Evolutionary conservation across 2,797 vertebrate genomes (phyloP).

Genomic region (Hyperoplus immaculatus): DNA sequence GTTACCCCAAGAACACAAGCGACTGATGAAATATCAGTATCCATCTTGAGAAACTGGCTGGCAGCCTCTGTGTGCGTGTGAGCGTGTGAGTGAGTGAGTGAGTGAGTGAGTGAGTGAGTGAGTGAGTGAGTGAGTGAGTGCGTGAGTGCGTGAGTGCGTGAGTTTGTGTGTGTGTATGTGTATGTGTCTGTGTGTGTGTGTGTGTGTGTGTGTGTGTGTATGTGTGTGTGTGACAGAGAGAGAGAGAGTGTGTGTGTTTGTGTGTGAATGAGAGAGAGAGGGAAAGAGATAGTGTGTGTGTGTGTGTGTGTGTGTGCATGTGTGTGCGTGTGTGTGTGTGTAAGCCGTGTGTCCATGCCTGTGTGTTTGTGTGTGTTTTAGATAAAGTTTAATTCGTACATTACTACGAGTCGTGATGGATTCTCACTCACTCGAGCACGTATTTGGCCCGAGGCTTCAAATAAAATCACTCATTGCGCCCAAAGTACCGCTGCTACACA

Average conservation of each 20-base stretch:
- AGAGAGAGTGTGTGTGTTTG: too few species aligned
- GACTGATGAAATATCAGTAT: conserved; percentile 61
- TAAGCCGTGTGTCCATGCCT: neutral
- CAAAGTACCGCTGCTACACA: conserved; percentile 29
- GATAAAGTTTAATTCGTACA: conserved; percentile 18
- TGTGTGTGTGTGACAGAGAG: too few species aligned
- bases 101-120: too few species aligned
- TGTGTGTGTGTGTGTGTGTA: conserved; percentile 3
- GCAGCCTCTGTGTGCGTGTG: conserved; percentile 34
- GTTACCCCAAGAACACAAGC: conserved; percentile 40
- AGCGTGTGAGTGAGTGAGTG: conserved; percentile 2
- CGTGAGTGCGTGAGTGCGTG: too few species aligned
- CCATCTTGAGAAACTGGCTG: conserved; percentile 44
- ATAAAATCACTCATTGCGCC: conserved; percentile 44
- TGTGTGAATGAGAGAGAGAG: too few species aligned
- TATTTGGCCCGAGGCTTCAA: conserved; percentile 44
- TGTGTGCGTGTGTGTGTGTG: conserved; percentile 29
- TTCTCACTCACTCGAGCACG: conserved; percentile 31
- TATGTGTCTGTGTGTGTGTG: conserved; percentile 6
- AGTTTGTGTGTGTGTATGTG: conserved; percentile 4
- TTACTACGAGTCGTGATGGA: conserved; percentile 45
- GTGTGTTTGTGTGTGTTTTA: conserved; percentile 10
- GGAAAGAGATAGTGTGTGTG: too few species aligned
- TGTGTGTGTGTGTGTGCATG: conserved; percentile 7
- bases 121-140: too few species aligned